Conservation (phyloP, 1,140 invertebrate genomes). For the Brachystomella parvula region DNA sequence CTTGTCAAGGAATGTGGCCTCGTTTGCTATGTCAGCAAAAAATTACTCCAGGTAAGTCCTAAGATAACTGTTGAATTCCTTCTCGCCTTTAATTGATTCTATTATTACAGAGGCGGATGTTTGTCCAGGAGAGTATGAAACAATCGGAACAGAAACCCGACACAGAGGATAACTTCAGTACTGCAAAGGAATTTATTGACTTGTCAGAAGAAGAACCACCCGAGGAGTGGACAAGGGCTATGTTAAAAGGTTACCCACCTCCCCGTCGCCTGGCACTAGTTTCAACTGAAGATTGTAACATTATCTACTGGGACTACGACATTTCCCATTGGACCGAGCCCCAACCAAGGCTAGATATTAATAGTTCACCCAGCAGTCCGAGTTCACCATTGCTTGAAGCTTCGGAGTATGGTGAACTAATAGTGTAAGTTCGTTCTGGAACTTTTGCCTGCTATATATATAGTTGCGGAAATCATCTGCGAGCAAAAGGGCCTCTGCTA, state of each 20-base stretch:
- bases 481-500: no score
- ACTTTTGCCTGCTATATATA: no score
- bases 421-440: no score
- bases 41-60: neutral
- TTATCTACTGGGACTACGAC: constrained; percentile 4
- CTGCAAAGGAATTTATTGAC: neutral
- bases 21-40: neutral
- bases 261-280: neutral
- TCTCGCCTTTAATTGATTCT: neutral
- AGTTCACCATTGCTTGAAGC: no score
- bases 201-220: neutral
- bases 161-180: neutral
- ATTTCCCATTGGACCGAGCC: neutral
- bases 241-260: neutral
- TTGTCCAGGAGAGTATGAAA: neutral
- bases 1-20: neutral
- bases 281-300: neutral
- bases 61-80: neutral
- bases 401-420: no score
- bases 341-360: no score
- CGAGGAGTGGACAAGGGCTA: neutral
- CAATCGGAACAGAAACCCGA: neutral
- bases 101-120: neutral
- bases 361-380: no score
- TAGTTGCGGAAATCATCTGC: no score